Conservation (phyloP, 2,888 invertebrate genomes). For the Euproctis similis region DNA sequence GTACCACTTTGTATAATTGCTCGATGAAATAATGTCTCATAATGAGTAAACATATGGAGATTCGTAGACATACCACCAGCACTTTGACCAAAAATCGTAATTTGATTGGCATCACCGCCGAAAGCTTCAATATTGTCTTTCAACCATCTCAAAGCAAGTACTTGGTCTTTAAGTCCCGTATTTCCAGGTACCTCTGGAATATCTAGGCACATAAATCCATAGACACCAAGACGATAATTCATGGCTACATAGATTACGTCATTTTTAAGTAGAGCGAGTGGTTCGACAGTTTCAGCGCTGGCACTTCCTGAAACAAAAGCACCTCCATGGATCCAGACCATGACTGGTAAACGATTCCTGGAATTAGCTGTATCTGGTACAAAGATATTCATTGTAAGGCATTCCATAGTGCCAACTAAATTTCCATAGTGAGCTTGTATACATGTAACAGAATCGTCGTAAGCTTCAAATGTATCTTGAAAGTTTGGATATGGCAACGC, state of each 20-base stretch:
- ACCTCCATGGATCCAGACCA: constrained; percentile 15
- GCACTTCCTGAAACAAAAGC: constrained; percentile 5
- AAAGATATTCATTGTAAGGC: constrained; percentile 20
- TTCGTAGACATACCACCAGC: constrained; percentile 25
- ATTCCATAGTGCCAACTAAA: constrained; percentile 16
- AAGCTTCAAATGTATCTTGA: constrained; percentile 18
- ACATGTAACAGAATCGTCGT: constrained; percentile 15
- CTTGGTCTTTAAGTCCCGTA: constrained; percentile 30
- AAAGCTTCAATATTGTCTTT: constrained; percentile 34
- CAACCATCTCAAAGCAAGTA: constrained; percentile 33
- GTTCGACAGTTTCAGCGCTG: background rate
- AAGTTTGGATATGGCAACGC: constrained; percentile 18
- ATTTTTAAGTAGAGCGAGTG: constrained; percentile 4
- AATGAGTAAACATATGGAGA: constrained; percentile 6
- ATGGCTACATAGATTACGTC: constrained; percentile 13
- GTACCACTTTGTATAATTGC: constrained; percentile 15
- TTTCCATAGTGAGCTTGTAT: constrained; percentile 11
- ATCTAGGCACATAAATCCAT: constrained; percentile 31
- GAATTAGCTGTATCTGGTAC: constrained; percentile 19
- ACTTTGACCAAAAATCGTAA: constrained; percentile 30
- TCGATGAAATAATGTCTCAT: constrained; percentile 12
- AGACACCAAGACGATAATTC: constrained; percentile 16
- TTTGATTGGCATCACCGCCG: constrained; percentile 24
- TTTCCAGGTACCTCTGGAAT: constrained; percentile 33
- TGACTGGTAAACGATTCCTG: constrained; percentile 9